Percentiles rank a stretch among this genome's conserved stretches.
phyloP scores from a whole-genome alignment of 2,797 vertebrate genomes.

The Carcharodon carcharias region DNA sequence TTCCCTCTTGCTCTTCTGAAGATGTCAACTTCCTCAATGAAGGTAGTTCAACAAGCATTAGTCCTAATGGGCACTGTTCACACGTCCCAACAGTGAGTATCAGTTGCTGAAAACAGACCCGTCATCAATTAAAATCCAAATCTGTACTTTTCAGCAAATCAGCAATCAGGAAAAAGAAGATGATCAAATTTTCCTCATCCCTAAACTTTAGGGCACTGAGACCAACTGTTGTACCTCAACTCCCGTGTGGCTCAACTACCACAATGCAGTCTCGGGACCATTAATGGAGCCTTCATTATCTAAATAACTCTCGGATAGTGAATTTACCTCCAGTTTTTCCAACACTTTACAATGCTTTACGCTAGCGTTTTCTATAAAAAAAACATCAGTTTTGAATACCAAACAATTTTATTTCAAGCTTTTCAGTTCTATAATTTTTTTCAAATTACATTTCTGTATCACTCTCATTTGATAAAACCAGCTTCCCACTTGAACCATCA shows the following conservation, averaged over 20 bases:
- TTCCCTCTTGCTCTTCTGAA: not conserved
- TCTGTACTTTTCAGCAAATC: not conserved
- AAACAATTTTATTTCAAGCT: not conserved
- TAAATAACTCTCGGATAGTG: not conserved
- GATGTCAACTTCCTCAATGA: not conserved
- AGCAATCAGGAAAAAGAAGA: not conserved
- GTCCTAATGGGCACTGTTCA: not conserved
- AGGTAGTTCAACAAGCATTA: not conserved
- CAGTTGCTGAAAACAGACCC: not conserved
- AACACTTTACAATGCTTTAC: not conserved
- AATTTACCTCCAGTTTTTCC: not conserved
- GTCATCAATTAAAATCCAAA: not conserved
- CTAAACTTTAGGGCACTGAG: not conserved
- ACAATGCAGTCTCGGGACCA: not conserved
- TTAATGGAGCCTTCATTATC: not conserved
- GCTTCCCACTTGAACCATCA: not conserved
- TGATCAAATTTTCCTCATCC: not conserved
- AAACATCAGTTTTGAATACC: not conserved
- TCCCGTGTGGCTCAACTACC: not conserved
- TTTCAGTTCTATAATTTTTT: not conserved
- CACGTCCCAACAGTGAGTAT: not conserved
- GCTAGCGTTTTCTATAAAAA: not conserved
- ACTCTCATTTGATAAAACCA: not conserved
- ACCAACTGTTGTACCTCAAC: not conserved
- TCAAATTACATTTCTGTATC: not conserved